Percentiles rank a stretch among this genome's conserved stretches.
These are phyloP conservation scores for Hylaeus anthracinus DNA, from an alignment of 1,140 invertebrate species.

Conservation along the genomic window DNA sequence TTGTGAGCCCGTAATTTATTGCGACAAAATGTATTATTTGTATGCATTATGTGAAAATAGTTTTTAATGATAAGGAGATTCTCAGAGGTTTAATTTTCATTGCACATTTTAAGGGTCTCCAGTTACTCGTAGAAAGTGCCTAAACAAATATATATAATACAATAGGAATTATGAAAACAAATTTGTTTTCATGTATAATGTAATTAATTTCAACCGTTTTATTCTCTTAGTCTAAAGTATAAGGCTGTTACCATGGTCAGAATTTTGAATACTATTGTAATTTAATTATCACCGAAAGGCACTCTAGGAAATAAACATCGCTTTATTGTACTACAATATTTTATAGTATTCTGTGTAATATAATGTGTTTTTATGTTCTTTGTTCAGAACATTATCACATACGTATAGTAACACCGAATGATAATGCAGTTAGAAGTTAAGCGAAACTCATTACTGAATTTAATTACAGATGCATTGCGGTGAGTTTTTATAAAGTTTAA, in stretches of 20 bases:
- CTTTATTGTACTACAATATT: constrained; percentile 23
- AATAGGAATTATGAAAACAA: constrained; percentile 56
- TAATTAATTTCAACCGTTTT: constrained; percentile 56
- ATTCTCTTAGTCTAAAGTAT: constrained; percentile 67
- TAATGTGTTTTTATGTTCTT: constrained; percentile 11
- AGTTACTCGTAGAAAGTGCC: constrained; percentile 79
- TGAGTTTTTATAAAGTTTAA: constrained; percentile 30
- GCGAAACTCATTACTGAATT: constrained; percentile 59
- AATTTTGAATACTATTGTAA: constrained; percentile 47
- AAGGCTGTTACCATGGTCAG: constrained; percentile 68
- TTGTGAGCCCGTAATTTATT: not conserved
- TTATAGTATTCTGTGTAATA: constrained; percentile 5
- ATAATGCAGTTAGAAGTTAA: constrained; percentile 52
- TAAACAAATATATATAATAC: constrained; percentile 68
- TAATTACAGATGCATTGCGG: constrained; percentile 64
- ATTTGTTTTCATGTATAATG: constrained; percentile 54
- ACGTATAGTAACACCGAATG: constrained; percentile 35
- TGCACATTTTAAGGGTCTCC: constrained; percentile 42
- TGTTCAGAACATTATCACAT: constrained; percentile 28
- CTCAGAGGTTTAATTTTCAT: constrained; percentile 37
- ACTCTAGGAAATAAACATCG: constrained; percentile 21
- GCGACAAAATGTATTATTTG: constrained; percentile 1
- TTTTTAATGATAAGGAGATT: constrained; percentile 39
- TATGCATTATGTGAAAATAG: not conserved
- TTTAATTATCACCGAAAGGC: constrained; percentile 29